Evolutionary conservation across 1,140 invertebrate species (phyloP).

Genomic region (Drosophila navojoa): DNA sequence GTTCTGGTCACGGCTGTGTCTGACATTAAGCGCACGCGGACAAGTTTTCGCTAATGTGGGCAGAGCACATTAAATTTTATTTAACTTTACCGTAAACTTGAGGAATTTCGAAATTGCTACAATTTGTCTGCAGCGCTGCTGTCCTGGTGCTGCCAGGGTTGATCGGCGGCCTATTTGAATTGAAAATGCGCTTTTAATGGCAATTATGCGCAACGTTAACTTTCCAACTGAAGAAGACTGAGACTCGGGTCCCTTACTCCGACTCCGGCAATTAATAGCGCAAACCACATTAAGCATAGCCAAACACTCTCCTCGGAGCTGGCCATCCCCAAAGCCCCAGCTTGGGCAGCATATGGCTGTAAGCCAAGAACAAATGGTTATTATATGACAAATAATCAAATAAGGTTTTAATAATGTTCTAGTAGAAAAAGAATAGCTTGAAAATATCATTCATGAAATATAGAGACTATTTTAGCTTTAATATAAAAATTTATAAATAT

Average conservation of each 20-base stretch:
- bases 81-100: conserved; percentile 73
- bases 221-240: conserved; percentile 61
- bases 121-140: conserved; percentile 58
- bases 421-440: too few relatives aligned
- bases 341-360: conserved; percentile 8
- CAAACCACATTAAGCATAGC: conserved; percentile 35
- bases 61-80: conserved; percentile 74
- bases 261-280: conserved; percentile 70
- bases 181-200: conserved; percentile 49
- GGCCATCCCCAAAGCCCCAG: conserved; percentile 6
- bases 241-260: too few relatives aligned
- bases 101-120: conserved; percentile 77
- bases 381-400: not conserved
- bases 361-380: not conserved
- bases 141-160: not conserved
- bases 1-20: conserved; percentile 44
- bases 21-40: conserved; percentile 59
- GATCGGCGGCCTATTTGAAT: conserved; percentile 9
- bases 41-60: conserved; percentile 5
- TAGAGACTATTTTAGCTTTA: too few relatives aligned
- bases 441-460: too few relatives aligned
- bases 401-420: too few relatives aligned
- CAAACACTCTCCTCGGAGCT: not conserved
- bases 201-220: conserved; percentile 75
- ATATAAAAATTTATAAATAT: too few relatives aligned